Base-by-base conservation (phyloP, 2,888 invertebrate genomes). In the Andrena hattorfiana region DNA sequence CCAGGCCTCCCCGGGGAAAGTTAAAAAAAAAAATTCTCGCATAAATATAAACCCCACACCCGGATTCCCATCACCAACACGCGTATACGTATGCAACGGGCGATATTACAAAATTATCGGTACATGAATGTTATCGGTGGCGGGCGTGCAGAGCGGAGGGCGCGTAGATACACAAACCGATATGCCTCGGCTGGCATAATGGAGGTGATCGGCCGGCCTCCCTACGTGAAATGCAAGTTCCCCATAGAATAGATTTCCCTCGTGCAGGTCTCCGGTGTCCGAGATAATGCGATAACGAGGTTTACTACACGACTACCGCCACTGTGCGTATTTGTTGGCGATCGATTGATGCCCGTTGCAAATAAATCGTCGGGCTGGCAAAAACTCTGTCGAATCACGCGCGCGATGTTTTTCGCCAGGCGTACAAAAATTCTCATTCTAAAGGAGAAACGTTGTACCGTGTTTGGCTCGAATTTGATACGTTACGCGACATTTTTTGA, bases 41-140 rank as follows among this genome's bases (percentile, higher is more conserved):
- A 16, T 10, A 35, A 32, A 26, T 51, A 26, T 32, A 26, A 42
- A 42, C 20, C 16, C 32, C 30, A 23, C 63, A 64, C 51, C 62
- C 23, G 62, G 13, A 13, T 63, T 13, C 63, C 6, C 23, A 42
- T 26, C 72, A n/a, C 1, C 51, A 20, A 70, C 35, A 32, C 59
- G n/a, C 56, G 56, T 23, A 30, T 28, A 63, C 63, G 10, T 13
- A 70, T 56, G 64, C 77, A 71, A 81, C 62, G 49, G 84, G 67
- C 87, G 89, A 89, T 90, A 91, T 91, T 92, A 91, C 90, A 91
- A 90, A 91, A 92, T 92, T 91, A 92, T 92, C 91, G 89, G 83
- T 71, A 87, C 87, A 91, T 92, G 88, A 93, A 91, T 92, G 92
- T 93, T 93, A 93, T 93, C 93, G 90, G 89, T 82, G 83, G 80